Percentiles rank a stretch among this genome's conserved stretches.
Conservation (phyloP, 2,797 vertebrate genomes). For the Varecia variegata region DNA sequence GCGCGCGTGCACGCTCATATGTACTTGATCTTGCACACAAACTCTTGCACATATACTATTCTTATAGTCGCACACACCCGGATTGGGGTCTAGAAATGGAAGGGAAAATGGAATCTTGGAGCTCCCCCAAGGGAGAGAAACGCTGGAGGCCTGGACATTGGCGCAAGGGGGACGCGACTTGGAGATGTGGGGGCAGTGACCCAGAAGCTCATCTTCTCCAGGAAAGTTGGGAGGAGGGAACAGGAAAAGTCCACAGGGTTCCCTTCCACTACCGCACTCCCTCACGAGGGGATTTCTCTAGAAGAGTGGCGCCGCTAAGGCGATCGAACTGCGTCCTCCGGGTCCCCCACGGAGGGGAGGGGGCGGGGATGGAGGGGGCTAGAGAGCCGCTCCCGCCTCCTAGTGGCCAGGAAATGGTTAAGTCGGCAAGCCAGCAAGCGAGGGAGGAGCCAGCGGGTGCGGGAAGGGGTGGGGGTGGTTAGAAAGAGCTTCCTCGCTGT, state of each 20-base stretch:
- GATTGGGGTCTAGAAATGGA: background rate
- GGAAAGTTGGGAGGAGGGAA: background rate
- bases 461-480: conserved; percentile 57
- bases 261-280: background rate
- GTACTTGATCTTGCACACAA: background rate
- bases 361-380: background rate
- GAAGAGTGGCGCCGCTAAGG: background rate
- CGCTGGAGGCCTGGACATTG: background rate
- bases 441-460: conserved; percentile 76
- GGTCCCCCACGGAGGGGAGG: background rate
- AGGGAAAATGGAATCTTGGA: background rate
- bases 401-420: conserved; percentile 67
- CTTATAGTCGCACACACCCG: background rate
- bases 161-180: too few relatives aligned
- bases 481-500: conserved; percentile 62
- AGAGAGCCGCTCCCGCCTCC: conserved; percentile 29
- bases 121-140: background rate
- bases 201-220: background rate
- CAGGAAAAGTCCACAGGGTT: background rate
- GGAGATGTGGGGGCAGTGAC: background rate
- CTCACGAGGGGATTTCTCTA: background rate
- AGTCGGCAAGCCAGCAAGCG: conserved; percentile 51
- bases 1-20: background rate
- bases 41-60: background rate
- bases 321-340: background rate